Evolutionary conservation across 2,797 vertebrate species (phyloP).

Genomic region (Siniperca obscura): DNA sequence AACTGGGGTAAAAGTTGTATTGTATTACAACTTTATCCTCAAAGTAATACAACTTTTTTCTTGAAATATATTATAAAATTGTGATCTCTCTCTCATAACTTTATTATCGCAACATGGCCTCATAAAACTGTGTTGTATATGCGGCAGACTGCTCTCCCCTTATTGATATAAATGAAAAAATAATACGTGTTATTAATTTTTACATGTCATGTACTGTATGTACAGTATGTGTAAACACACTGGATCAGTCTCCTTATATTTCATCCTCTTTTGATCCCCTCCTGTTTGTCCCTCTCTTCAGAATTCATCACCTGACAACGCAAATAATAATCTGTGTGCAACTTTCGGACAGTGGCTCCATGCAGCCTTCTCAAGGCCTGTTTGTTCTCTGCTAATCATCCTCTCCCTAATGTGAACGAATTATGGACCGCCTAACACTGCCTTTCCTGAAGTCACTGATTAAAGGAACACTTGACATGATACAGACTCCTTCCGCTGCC

Average conservation of each 20-base stretch:
- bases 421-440: not conserved
- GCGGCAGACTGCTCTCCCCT: not conserved
- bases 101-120: not conserved
- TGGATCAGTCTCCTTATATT: not conserved
- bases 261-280: not conserved
- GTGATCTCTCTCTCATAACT: not conserved
- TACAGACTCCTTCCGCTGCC: not conserved
- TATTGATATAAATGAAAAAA: not conserved
- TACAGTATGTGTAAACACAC: not conserved
- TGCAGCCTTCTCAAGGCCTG: not conserved
- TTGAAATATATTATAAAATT: not conserved
- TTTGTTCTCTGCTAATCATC: not conserved
- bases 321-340: slow-evolving; percentile 15
- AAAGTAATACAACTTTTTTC: not conserved
- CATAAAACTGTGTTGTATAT: not conserved
- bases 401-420: not conserved
- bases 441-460: not conserved
- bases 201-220: not conserved
- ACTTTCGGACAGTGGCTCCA: not conserved
- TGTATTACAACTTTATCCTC: not conserved
- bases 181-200: no score
- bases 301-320: not conserved
- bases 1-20: no score
- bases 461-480: not conserved
- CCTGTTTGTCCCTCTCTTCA: not conserved